phyloP scores from a whole-genome alignment of 2,888 invertebrate genomes.

The Caenorhabditis sp. region DNA sequence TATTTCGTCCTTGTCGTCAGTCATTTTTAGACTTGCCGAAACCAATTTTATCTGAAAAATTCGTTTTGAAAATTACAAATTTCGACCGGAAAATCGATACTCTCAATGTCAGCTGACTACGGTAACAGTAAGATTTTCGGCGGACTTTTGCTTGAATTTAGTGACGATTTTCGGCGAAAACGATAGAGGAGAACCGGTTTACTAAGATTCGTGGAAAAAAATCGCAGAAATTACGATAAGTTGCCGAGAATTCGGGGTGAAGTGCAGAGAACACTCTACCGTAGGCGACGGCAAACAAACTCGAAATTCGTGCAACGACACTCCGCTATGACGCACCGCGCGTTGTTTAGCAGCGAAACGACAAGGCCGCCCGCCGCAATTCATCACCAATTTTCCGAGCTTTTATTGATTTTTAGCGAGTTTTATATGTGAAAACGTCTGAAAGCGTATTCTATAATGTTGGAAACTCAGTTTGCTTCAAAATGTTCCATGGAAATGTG shows the following conservation, averaged over 20 bases:
- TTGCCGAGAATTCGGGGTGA: background rate
- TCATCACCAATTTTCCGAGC: background rate
- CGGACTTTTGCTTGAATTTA: background rate
- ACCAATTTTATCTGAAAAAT: conserved; percentile 1
- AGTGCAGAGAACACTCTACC: conserved; percentile 25
- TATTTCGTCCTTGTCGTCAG: conserved; percentile 40
- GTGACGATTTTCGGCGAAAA: background rate
- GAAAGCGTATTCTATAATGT: background rate
- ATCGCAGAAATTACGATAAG: conserved; percentile 20
- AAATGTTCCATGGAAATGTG: too few species aligned
- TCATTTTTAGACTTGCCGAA: conserved; percentile 18
- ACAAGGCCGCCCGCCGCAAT: conserved; percentile 44
- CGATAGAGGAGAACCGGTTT: background rate
- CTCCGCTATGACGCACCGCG: conserved; percentile 23
- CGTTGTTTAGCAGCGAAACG: conserved; percentile 43
- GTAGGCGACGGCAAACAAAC: conserved; percentile 28
- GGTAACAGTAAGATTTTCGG: conserved; percentile 31
- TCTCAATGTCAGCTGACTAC: conserved; percentile 21
- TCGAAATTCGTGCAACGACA: conserved; percentile 20
- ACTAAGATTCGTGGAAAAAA: conserved; percentile 1
- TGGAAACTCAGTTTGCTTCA: background rate
- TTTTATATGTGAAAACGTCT: background rate
- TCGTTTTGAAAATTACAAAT: conserved; percentile 5
- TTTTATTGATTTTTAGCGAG: conserved; percentile 20
- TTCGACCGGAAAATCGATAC: conserved; percentile 25